Percentiles rank a stretch among this genome's conserved stretches.
phyloP scores from a whole-genome alignment of 1,140 invertebrate genomes.

The Drosophila busckii region DNA sequence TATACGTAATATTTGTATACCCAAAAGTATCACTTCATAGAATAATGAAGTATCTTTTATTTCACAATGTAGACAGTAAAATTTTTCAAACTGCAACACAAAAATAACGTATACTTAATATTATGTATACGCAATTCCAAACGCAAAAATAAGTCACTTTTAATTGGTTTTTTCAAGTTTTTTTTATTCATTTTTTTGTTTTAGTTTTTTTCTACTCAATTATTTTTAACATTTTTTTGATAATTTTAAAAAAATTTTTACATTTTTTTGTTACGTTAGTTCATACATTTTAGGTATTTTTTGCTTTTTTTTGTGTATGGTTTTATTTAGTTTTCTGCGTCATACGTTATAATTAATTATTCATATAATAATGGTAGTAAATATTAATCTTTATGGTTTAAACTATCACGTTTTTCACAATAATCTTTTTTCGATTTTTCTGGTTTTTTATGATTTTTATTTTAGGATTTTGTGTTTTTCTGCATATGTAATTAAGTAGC shows the following conservation, averaged over 20 bases:
- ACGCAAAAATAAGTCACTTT: too few species aligned
- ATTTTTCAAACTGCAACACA: too few species aligned
- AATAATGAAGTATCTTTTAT: too few species aligned
- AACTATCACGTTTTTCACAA: constrained; percentile 76
- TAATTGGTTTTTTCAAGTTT: constrained; percentile 70
- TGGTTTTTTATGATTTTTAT: constrained; percentile 21
- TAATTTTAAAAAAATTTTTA: constrained; percentile 69
- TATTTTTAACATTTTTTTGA: constrained; percentile 75
- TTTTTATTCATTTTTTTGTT: constrained; percentile 76
- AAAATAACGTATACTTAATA: too few species aligned
- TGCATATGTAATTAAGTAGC: constrained; percentile 68
- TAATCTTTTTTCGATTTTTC: constrained; percentile 55
- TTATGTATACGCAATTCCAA: too few species aligned
- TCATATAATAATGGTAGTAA: constrained; percentile 77
- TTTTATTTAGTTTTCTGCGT: constrained; percentile 31
- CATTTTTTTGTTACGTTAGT: constrained; percentile 73
- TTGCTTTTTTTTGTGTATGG: constrained; percentile 22
- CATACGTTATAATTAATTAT: constrained; percentile 69
- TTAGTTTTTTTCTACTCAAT: constrained; percentile 73
- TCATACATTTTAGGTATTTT: constrained; percentile 49
- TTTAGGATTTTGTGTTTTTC: constrained; percentile 36
- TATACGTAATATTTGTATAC: too few species aligned
- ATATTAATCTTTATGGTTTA: constrained; percentile 77
- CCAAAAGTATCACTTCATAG: too few species aligned
- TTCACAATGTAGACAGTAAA: too few species aligned